Percentiles rank a stretch among this genome's conserved stretches.
phyloP scores from a whole-genome alignment of 1,140 invertebrate genomes.

The Drosophila carrolli region DNA sequence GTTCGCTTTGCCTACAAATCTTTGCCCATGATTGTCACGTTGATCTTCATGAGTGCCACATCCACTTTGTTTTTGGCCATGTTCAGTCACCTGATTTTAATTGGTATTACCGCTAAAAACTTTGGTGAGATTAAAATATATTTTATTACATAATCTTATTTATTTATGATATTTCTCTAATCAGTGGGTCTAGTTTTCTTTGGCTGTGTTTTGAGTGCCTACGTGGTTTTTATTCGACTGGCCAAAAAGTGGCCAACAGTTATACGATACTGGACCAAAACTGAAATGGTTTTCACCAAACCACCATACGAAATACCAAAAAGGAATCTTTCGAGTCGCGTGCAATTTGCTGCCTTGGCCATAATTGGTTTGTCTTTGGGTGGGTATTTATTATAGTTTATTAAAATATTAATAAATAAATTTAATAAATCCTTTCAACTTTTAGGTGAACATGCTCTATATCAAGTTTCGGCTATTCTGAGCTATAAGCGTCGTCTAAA shows the following conservation, averaged over 20 bases:
- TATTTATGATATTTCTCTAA: background rate
- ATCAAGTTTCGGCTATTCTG: constrained; percentile 46
- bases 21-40: constrained; percentile 46
- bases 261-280: constrained; percentile 64
- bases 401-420: no score
- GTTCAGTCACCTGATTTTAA: constrained; percentile 50
- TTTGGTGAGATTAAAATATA: constrained; percentile 49
- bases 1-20: constrained; percentile 62
- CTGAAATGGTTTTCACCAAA: constrained; percentile 67
- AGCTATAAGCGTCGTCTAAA: constrained; percentile 36
- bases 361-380: constrained; percentile 62
- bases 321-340: constrained; percentile 44
- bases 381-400: background rate
- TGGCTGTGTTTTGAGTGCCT: constrained; percentile 45
- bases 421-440: background rate
- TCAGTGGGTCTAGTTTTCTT: constrained; percentile 75
- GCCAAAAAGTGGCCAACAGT: constrained; percentile 67
- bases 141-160: background rate
- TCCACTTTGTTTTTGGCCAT: constrained; percentile 44
- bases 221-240: constrained; percentile 59
- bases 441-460: constrained; percentile 69
- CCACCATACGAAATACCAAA: constrained; percentile 61
- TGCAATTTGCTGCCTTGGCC: constrained; percentile 58
- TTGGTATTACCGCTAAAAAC: constrained; percentile 77
- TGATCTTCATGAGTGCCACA: constrained; percentile 58